These are phyloP conservation scores for Lytechinus pictus DNA, from an alignment of 35 echinoderm and acorn worm genomes.

Conservation along the genomic window DNA sequence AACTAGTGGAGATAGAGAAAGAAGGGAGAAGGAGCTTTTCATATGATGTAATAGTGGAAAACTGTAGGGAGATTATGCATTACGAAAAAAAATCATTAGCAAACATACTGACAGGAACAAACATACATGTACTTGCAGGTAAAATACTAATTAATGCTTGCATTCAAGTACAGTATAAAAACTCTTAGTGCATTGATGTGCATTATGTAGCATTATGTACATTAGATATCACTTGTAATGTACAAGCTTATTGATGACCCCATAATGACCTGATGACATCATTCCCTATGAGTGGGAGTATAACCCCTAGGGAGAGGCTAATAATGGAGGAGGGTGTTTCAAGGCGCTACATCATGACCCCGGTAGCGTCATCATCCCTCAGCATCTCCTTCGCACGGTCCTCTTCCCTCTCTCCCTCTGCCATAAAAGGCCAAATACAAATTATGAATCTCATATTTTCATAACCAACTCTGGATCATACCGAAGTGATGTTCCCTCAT, in stretches of 20 bases:
- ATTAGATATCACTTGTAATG: too few species aligned
- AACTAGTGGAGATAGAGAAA: too few species aligned
- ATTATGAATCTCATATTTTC: neutral
- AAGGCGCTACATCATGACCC: neutral
- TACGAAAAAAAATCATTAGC: too few species aligned
- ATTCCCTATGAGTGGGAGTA: neutral
- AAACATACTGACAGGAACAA: too few species aligned
- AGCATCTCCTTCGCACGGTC: neutral
- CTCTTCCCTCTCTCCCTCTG: neutral
- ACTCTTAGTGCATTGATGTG: too few species aligned
- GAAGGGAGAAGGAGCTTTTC: too few species aligned
- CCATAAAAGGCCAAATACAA: slow-evolving; percentile 3
- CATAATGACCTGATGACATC: neutral
- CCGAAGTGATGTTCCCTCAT: neutral
- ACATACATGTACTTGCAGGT: neutral
- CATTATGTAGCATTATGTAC: too few species aligned
- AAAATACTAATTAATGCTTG: too few species aligned
- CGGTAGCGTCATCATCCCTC: neutral
- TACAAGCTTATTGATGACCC: neutral
- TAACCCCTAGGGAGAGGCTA: neutral
- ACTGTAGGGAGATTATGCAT: too few species aligned
- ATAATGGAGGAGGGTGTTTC: neutral
- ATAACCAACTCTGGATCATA: neutral
- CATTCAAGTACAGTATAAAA: too few species aligned
- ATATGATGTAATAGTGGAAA: too few species aligned